Percentiles rank a stretch among this genome's conserved stretches.
Evolutionary conservation across 2,113 vertebrate genomes (phyloP).

Genomic region (Danionella cerebrum): DNA sequence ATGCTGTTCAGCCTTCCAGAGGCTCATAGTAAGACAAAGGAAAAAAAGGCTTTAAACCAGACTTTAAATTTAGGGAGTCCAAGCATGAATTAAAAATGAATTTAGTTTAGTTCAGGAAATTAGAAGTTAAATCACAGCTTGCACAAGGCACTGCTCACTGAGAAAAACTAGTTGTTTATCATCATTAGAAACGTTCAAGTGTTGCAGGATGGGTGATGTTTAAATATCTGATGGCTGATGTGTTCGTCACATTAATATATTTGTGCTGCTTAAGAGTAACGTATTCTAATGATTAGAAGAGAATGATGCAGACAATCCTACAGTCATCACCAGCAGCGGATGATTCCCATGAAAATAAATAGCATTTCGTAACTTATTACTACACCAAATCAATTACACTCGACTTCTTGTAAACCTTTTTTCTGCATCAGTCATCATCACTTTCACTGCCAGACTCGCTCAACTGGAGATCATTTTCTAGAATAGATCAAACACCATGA

Average conservation of each 20-base stretch:
- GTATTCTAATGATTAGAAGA: no score
- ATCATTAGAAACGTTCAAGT: slow-evolving; percentile 60
- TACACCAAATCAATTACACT: background rate
- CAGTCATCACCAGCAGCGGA: no score
- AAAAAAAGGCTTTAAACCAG: background rate
- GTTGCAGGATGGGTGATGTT: slow-evolving; percentile 57
- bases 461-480: slow-evolving; percentile 94
- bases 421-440: slow-evolving; percentile 71
- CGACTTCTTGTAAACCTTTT: background rate
- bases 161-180: slow-evolving; percentile 43
- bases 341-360: slow-evolving; percentile 33
- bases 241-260: slow-evolving; percentile 22
- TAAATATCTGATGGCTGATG: slow-evolving; percentile 20
- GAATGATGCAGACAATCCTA: no score
- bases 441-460: slow-evolving; percentile 96
- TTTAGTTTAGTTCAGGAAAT: background rate
- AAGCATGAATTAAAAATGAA: background rate
- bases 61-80: background rate
- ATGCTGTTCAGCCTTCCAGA: slow-evolving; percentile 3
- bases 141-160: background rate
- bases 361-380: slow-evolving; percentile 6
- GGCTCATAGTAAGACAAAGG: background rate
- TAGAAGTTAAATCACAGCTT: slow-evolving; percentile 12
- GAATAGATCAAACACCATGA: slow-evolving; percentile 34
- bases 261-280: slow-evolving; percentile 20